Conservation (phyloP, 2,888 invertebrate genomes). For the Netelia fuscicornis region DNA sequence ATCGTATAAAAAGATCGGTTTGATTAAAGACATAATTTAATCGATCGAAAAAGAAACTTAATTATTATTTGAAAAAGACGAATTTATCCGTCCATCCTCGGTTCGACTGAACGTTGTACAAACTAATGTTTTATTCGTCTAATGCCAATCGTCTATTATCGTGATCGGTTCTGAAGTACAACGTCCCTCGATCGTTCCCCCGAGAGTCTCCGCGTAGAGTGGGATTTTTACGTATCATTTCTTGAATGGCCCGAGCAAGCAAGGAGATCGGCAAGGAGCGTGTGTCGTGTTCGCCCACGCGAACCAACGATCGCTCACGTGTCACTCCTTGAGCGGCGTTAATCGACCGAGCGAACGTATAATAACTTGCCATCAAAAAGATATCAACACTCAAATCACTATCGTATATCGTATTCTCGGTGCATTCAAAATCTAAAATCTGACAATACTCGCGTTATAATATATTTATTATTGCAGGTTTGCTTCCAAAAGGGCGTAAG, state of each 20-base stretch:
- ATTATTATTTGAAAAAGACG: not conserved
- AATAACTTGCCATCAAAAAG: slow-evolving; percentile 69
- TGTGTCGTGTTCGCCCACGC: slow-evolving; percentile 62
- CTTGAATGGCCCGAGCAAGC: slow-evolving; percentile 59
- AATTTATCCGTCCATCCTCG: not conserved
- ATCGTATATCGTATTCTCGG: slow-evolving; percentile 52
- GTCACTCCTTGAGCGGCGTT: slow-evolving; percentile 64
- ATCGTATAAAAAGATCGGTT: not conserved
- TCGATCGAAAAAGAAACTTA: not conserved
- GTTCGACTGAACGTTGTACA: not conserved
- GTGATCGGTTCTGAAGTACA: slow-evolving; percentile 37
- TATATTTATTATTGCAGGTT: not conserved
- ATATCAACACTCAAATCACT: slow-evolving; percentile 67
- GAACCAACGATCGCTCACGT: slow-evolving; percentile 63
- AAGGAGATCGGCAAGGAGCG: slow-evolving; percentile 53
- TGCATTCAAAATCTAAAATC: slow-evolving; percentile 61
- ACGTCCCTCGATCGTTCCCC: slow-evolving; percentile 21
- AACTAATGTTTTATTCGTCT: slow-evolving; percentile 17
- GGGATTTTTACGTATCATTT: slow-evolving; percentile 50
- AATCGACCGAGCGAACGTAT: slow-evolving; percentile 62
- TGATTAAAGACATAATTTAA: not conserved
- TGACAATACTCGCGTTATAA: not conserved
- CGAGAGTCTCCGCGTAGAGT: slow-evolving; percentile 3
- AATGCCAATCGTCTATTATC: slow-evolving; percentile 20
- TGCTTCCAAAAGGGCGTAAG: not conserved